Evolutionary conservation across 92 coral and sea anemone genomes (phyloP), one percentile per base, ranked within the genome.

Genomic region (Zoanthus gigantus): DNA sequence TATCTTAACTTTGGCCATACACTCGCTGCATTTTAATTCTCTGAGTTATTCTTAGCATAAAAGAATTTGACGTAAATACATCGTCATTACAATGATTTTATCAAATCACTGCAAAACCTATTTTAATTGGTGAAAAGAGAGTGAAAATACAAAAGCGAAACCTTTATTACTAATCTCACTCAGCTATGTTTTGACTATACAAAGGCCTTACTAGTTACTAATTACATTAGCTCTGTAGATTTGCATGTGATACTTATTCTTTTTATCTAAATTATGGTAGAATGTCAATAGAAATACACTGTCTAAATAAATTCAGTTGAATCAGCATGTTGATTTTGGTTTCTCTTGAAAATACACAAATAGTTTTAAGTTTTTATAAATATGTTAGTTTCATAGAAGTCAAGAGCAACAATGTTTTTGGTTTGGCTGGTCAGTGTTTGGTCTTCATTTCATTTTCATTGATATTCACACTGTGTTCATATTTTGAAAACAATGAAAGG

Each of bases 341-440:
- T 23, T 46, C 47, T 52, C 10, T 48, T 66, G 46, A 58, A 81
- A 81, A 79, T 65, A 66, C 75, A 74, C 61, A 81, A 81, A 46
- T 81, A 79, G 65, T 58, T 37, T 37, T 37, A 2, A 50, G 74
- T 13, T 18, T 66, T 30, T 16, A 45, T 81, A 81, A 66, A 65
- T 30, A 28, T 80, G 58, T 65, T 81, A 73, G 85, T 81, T 81
- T 66, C 75, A 66, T 44, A 42, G 73, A 79, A 63, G 23, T 23
- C 23, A 23, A 23, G 72, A 61, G 72, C 44, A 79, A 79, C 73
- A 37, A 63, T 58, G 23, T 58, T 79, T 78, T 66, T 63, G 58
- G 37, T 79, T 79, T 79, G 58, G 46, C 42, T 79, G 74, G 45
- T 48, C 44, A 79, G 30, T 63, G 58, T 79, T 79, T 79, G 84